Conservation (phyloP, 2,113 vertebrate genomes). For the Malurus alboscapulatus region DNA sequence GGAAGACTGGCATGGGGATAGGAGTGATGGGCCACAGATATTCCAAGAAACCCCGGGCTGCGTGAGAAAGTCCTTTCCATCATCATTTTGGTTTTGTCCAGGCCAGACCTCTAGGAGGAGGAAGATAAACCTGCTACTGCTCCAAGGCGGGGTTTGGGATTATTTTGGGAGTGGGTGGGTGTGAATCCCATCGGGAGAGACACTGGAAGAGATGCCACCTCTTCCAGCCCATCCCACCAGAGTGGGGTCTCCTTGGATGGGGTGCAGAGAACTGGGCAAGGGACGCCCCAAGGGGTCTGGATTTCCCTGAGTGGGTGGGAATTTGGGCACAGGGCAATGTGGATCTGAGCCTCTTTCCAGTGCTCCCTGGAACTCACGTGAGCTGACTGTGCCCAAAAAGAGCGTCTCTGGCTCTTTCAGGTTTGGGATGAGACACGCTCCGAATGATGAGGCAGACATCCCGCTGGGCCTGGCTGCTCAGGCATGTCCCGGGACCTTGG, state of each 20-base stretch:
- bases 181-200: background rate
- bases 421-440: background rate
- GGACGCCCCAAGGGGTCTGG: background rate
- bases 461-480: background rate
- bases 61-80: accelerated
- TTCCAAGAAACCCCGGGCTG: accelerated
- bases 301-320: background rate
- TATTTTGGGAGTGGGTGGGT: background rate
- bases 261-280: background rate
- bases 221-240: background rate
- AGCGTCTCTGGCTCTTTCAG: background rate
- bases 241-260: background rate
- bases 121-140: background rate
- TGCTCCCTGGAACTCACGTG: background rate
- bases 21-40: background rate
- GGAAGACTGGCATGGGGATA: background rate
- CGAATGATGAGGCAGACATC: background rate
- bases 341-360: background rate
- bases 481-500: background rate
- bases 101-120: background rate
- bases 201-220: background rate
- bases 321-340: background rate
- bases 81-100: accelerated
- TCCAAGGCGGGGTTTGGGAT: background rate
- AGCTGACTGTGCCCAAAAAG: background rate